These are phyloP conservation scores for Ciconia maguari DNA, from an alignment of 2,113 vertebrate genomes.

Conservation along the genomic window DNA sequence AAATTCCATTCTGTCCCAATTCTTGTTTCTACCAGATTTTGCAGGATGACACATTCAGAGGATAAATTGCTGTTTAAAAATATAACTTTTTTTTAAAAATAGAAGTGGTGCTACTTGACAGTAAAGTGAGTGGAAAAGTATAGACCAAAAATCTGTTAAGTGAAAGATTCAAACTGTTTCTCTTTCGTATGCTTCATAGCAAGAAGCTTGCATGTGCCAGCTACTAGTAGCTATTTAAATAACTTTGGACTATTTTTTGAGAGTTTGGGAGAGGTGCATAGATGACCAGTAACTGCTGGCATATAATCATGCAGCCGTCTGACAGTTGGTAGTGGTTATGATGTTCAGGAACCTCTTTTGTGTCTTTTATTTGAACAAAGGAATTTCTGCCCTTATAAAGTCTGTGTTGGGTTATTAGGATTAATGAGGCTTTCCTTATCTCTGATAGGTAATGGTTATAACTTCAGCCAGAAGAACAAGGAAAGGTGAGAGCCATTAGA, in stretches of 20 bases:
- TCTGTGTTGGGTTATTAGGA: background rate
- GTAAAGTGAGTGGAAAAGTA: background rate
- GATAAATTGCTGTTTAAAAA: background rate
- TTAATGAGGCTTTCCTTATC: background rate
- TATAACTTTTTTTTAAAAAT: fast-evolving
- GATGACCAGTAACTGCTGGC: background rate
- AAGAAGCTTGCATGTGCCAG: background rate
- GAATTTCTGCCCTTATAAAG: background rate
- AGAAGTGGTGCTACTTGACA: background rate
- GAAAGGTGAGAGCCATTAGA: background rate
- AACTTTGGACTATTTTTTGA: background rate
- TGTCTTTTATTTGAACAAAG: background rate
- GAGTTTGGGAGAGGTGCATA: background rate
- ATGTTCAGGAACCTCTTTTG: background rate
- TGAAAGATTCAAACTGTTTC: background rate
- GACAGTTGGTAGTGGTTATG: background rate
- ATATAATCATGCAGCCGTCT: background rate
- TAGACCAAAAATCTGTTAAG: background rate
- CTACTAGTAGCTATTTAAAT: background rate
- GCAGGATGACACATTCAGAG: background rate
- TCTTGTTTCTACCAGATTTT: background rate
- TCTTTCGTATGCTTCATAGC: background rate
- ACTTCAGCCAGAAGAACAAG: background rate
- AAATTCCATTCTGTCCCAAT: background rate
- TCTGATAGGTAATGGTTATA: background rate